Evolutionary conservation across 1,140 invertebrate genomes (phyloP), one percentile per base, ranked within the genome.

Genomic region (Scaptomyza graminum): DNA sequence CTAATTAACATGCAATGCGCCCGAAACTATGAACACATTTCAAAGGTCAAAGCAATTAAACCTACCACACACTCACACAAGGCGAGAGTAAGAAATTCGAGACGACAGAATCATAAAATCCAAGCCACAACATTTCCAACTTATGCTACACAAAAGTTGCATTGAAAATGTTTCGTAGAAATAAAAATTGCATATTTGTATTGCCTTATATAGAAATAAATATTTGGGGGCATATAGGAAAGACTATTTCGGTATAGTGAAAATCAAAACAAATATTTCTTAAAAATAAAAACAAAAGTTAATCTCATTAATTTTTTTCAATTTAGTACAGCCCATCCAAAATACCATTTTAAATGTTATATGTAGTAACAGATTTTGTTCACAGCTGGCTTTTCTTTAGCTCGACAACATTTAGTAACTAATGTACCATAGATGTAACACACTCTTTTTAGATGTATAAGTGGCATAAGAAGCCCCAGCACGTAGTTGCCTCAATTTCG

Each of bases 21-120:
- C 74, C 71, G 44, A 79, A 79, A 83, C 83, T 88, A 57, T 89
- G 69, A 76, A 46, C 70, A 65, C 67, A 75, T 60, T 68, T 34
- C 65, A 85, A 82, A 90, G 85, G 87, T 85, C 87, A 75, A 65
- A 69, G 80, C 84, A 89, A 89, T 89, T 89, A 89, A 84, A 75
- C 67, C 63, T 71, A 74, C 18, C 16, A 55, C 69, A 72, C 82
- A 67, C 47, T 50, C 28, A 34, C 28, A 31, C 7, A 31, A 6
- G 28, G 5, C 18, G 28, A 7, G 46, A 39, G 15, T 25, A 11
- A 18, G 39, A 43, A 66, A 18, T 50, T 43, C 34, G 37, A 51
- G 64, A 60, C 64, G 34, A 50, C 43, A 28, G 37, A 12, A 37
- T 76, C 77, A 75, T 90, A 90, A 90, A 82, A 75, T 90, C 85